phyloP scores from a whole-genome alignment of 2,113 vertebrate species.

The Isichthys henryi region DNA sequence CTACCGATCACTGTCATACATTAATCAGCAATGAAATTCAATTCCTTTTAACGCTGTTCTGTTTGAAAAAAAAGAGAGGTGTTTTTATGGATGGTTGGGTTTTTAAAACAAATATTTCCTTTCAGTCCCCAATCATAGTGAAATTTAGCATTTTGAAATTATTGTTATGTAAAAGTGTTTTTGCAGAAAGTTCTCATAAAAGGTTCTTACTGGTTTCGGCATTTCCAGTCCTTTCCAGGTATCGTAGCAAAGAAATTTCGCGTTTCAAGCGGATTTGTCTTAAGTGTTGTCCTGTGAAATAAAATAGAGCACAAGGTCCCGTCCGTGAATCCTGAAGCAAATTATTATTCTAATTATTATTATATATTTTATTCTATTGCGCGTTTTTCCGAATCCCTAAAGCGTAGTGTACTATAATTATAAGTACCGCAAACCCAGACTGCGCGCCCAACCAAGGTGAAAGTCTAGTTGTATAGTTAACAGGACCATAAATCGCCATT shows the following conservation, averaged over 20 bases:
- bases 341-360: background rate
- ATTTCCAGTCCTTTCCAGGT: slow-evolving; percentile 52
- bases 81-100: background rate
- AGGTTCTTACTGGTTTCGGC: slow-evolving; percentile 73
- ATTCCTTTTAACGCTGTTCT: background rate
- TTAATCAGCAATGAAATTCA: no score
- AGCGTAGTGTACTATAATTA: background rate
- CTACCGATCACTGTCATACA: background rate
- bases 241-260: background rate
- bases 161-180: background rate
- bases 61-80: background rate
- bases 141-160: background rate
- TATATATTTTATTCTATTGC: background rate
- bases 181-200: background rate
- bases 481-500: slow-evolving; percentile 4
- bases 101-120: background rate
- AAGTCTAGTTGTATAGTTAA: slow-evolving; percentile 30
- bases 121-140: background rate
- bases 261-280: background rate
- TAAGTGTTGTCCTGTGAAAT: background rate
- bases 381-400: background rate
- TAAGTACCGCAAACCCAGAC: background rate
- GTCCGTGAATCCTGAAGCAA: background rate
- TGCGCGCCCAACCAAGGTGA: slow-evolving; percentile 15
- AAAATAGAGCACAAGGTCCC: background rate